Evolutionary conservation across 2,797 vertebrate genomes (phyloP).

Genomic region (Geotria australis): DNA sequence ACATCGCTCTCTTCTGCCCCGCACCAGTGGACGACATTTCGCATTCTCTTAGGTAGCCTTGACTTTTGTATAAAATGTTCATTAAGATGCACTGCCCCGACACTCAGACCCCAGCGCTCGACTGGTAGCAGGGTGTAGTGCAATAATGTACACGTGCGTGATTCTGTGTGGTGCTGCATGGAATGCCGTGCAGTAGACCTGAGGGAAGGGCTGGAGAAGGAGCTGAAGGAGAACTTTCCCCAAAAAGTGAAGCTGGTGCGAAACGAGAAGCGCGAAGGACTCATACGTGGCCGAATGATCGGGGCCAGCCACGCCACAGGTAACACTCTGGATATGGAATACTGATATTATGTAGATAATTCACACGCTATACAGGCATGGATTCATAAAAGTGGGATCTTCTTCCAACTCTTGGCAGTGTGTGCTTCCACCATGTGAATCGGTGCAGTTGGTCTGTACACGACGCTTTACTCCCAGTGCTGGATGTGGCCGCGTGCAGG

Average conservation of each 20-base stretch:
- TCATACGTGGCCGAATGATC: constrained; percentile 77
- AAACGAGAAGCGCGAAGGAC: constrained; percentile 47
- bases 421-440: no score
- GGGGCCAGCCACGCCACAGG: constrained; percentile 66
- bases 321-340: constrained; percentile 6
- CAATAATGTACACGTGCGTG: no score
- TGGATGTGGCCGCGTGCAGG: constrained; percentile 12
- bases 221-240: constrained; percentile 16
- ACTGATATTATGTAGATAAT: no score
- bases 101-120: background rate
- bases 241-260: constrained; percentile 39
- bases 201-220: background rate
- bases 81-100: background rate
- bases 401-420: no score
- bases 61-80: background rate
- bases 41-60: no score
- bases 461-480: no score
- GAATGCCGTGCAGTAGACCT: background rate
- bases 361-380: no score
- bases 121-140: no score
- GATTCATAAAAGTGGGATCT: no score
- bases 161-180: background rate
- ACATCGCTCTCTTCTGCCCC: no score
- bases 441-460: no score
- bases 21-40: no score